Base-by-base conservation (phyloP, 2,113 vertebrate species). In the Amia ocellicauda region DNA sequence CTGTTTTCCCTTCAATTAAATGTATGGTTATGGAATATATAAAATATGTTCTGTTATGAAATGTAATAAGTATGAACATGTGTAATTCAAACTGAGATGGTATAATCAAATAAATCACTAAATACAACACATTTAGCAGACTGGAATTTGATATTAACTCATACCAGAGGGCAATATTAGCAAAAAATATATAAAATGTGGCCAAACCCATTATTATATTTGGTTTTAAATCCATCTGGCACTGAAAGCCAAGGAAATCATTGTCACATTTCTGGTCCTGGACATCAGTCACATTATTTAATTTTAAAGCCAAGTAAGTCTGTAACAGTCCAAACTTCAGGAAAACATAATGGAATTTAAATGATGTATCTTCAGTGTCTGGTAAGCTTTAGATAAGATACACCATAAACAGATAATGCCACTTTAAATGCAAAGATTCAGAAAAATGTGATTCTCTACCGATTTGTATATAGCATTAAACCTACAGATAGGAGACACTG, bases 191-290 rank as follows among this genome's bases (percentile, higher is more conserved):
- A n/a, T 17, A 1, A 47, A 47, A 4, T 47, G 43, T n/a, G 10
- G 43, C 2, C 43, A 47, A n/a, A 16, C 10, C 43, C 43, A 47
- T 47, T 47, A 47, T 47, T 47, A 47, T 47, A 47, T 47, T 56
- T 27, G 23, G 19, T 58, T 1, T 23, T 28, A 58, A 31, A 17
- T 13, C 8, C 31, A 41, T 14, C 29, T 58, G 10, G 19, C 20
- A 20, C 20, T 58, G 3, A 40, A 13, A 13, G 56, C 29, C 56
- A 41, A 41, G 40, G 56, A 29, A 41, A 17, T 58, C 56, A 58
- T 13, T 20, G 19, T 58, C n/a, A 58, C 2, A 20, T 22, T 17
- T 41, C 31, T 22, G 11, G 26, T 27, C 16, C 19, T 41, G 20
- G 16, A 22, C 56, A 40, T 13, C 19, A 20, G 23, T 19, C 14